phyloP scores from a whole-genome alignment of 2,888 invertebrate genomes.

The Amphipoea lucens region DNA sequence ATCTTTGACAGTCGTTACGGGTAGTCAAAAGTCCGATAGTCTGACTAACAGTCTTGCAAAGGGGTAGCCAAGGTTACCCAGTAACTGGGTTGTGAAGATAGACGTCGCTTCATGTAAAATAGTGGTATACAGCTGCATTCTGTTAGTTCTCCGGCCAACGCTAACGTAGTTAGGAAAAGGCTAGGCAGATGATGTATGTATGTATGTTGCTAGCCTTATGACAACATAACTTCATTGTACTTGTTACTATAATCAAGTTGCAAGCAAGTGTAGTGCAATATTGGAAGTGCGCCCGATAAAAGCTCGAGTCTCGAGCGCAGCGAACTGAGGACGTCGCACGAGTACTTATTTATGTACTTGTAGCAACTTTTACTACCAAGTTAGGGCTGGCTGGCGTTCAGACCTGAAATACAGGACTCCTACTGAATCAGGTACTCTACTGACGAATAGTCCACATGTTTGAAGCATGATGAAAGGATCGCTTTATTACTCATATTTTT shows the following conservation, averaged over 20 bases:
- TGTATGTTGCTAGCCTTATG: background rate
- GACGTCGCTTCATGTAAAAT: background rate
- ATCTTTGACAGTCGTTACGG: too few relatives aligned
- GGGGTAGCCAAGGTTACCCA: background rate
- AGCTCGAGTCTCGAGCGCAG: slow-evolving; percentile 11
- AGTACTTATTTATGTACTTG: slow-evolving; percentile 13
- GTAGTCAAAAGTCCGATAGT: too few relatives aligned
- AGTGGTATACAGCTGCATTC: background rate
- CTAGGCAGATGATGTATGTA: background rate
- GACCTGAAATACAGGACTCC: background rate
- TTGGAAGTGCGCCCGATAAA: slow-evolving; percentile 13
- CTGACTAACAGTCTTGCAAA: background rate
- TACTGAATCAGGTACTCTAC: background rate
- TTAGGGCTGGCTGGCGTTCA: background rate
- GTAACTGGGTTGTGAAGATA: background rate
- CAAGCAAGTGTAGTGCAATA: slow-evolving; percentile 25
- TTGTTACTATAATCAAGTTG: slow-evolving; percentile 27
- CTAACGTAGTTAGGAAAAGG: background rate
- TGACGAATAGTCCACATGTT: background rate
- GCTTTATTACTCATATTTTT: background rate
- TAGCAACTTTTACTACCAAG: background rate
- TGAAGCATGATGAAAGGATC: background rate
- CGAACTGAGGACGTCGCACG: background rate
- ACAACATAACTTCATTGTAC: slow-evolving; percentile 7
- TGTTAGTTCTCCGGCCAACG: background rate